Conservation (phyloP, 2,113 vertebrate species). For the Arvicanthis niloticus region DNA sequence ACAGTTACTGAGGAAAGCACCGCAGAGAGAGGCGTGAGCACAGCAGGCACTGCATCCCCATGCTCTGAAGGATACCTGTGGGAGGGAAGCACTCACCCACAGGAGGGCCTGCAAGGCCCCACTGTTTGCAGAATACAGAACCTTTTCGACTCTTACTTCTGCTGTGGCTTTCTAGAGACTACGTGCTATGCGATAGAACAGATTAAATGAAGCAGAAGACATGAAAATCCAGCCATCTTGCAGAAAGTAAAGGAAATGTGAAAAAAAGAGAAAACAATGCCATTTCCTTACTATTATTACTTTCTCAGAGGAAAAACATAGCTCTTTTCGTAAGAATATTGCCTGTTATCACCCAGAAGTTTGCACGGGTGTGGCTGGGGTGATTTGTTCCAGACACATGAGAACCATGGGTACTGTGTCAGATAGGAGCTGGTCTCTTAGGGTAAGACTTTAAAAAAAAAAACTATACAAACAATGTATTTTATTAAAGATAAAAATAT, state of each 20-base stretch:
- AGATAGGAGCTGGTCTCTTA: background rate
- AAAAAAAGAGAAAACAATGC: conserved; percentile 13
- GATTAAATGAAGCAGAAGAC: background rate
- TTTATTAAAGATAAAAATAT: background rate
- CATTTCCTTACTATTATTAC: background rate
- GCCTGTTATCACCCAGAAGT: background rate
- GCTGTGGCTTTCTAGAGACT: conserved; percentile 43
- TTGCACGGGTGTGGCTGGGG: background rate
- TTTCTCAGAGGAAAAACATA: background rate
- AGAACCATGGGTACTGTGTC: background rate
- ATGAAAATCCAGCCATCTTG: conserved; percentile 22
- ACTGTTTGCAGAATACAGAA: conserved; percentile 36
- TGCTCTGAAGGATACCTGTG: background rate
- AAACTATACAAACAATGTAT: background rate
- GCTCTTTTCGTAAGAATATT: conserved; percentile 1
- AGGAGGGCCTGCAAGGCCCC: background rate
- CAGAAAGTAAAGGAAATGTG: conserved; percentile 27
- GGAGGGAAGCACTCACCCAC: background rate
- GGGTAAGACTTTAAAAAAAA: background rate
- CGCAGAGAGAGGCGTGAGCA: conserved; percentile 15
- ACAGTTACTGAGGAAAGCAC: background rate
- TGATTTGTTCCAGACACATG: background rate
- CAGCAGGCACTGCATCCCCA: background rate
- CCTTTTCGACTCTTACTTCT: background rate
- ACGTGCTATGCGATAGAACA: background rate